phyloP scores from a whole-genome alignment of 2,888 invertebrate genomes.

The Diadegma fenestrale region DNA sequence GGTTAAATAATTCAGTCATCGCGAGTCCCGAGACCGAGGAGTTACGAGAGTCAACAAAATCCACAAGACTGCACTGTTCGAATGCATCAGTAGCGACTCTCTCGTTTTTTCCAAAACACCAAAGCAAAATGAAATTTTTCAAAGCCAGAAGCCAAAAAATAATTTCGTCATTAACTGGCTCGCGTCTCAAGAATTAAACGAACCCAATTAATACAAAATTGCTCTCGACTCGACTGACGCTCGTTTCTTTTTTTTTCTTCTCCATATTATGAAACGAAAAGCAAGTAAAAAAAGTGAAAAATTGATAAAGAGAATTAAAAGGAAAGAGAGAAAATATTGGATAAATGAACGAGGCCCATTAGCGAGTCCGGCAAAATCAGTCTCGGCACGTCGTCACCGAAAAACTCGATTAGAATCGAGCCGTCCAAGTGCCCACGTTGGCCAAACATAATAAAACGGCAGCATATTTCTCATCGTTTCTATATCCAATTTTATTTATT shows the following conservation, averaged over 20 bases:
- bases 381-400: slow-evolving; percentile 62
- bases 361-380: slow-evolving; percentile 58
- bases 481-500: not conserved
- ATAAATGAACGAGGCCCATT: slow-evolving; percentile 56
- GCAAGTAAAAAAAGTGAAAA: slow-evolving; percentile 14
- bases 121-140: not conserved
- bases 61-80: not conserved
- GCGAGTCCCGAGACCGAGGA: slow-evolving; percentile 68
- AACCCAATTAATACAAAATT: slow-evolving; percentile 62
- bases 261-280: slow-evolving; percentile 1
- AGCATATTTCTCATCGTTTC: slow-evolving; percentile 11
- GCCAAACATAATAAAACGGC: slow-evolving; percentile 14
- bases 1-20: slow-evolving; percentile 55
- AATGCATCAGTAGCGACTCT: slow-evolving; percentile 44
- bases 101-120: slow-evolving; percentile 60
- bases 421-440: slow-evolving; percentile 53
- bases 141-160: not conserved
- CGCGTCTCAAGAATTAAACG: not conserved
- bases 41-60: slow-evolving; percentile 58
- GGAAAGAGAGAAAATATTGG: slow-evolving; percentile 19
- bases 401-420: slow-evolving; percentile 63
- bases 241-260: slow-evolving; percentile 50
- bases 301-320: slow-evolving; percentile 15
- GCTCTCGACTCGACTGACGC: slow-evolving; percentile 69
- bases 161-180: not conserved